Base-by-base conservation (phyloP, 2,113 vertebrate species). In the Crotalus tigris region DNA sequence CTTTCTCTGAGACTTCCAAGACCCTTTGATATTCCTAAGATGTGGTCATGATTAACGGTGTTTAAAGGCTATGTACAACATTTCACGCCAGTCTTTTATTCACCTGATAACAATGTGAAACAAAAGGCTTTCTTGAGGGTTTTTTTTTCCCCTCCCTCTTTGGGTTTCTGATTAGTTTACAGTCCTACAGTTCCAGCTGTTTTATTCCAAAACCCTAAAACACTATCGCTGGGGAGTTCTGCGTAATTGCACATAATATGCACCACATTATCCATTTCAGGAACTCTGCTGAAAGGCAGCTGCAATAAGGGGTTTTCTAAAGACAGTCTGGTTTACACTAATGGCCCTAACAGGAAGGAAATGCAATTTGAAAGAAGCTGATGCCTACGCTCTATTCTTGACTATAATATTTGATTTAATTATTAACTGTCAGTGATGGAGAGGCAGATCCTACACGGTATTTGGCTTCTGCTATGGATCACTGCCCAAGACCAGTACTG, bases 301-400 rank as follows among this genome's bases (percentile, higher is more conserved):
- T 96, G 97, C 98, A 98, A 98, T 98, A 97, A 98, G 98, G 98
- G 97, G 97, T 98, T 98, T 98, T 98, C 98, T 98, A 97, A 98
- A 98, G 98, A 98, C 98, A 97, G 98, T 98, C 98, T 98, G 98
- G 98, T 98, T 98, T 97, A 97, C 97, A 94, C 98, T 99, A 99
- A 99, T 99, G 98, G 98, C 98, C 97, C 96, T 98, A 98, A 98
- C 98, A 98, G 98, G 98, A 98, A 98, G 99, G 98, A 99, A 99
- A 99, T 99, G 98, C 98, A 98, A 98, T 98, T 99, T 98, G 98
- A 98, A 99, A 98, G 98, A 98, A 98, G 98, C 98, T 98, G 98
- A 98, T 98, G 98, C 98, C 98, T 98, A 98, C 98, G 98, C 98
- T 98, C 98, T 98, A 98, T 98, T 98, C 98, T 98, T 97, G 98